Conservation (phyloP, 2,888 invertebrate genomes). For the Leptopilina myrica region DNA sequence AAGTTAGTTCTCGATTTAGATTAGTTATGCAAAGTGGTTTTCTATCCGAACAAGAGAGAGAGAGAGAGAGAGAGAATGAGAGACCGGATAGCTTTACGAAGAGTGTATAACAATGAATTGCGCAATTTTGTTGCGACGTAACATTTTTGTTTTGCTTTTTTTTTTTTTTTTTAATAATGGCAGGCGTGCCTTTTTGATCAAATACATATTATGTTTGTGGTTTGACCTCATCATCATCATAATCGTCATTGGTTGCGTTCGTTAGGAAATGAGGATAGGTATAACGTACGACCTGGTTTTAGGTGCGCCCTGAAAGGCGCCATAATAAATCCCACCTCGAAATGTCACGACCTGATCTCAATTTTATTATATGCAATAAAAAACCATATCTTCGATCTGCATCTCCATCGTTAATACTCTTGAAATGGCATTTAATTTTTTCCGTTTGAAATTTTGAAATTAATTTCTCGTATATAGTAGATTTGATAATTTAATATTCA, state of each 20-base stretch:
- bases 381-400: background rate
- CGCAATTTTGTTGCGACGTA: constrained; percentile 12
- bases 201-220: constrained; percentile 9
- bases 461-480: no score
- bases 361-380: constrained; percentile 6
- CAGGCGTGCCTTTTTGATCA: constrained; percentile 9
- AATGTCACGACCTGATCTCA: constrained; percentile 21
- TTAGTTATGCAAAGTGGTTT: constrained; percentile 8
- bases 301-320: constrained; percentile 34
- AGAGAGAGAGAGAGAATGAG: no score
- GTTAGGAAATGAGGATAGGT: constrained; percentile 30
- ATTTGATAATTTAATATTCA: no score
- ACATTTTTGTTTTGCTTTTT: constrained; percentile 28
- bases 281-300: constrained; percentile 18
- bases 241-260: constrained; percentile 3
- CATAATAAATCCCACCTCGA: constrained; percentile 17
- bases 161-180: background rate
- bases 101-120: constrained; percentile 27
- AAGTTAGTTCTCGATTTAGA: background rate
- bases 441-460: no score
- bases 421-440: background rate
- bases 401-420: background rate
- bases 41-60: background rate
- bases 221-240: background rate
- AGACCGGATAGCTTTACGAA: constrained; percentile 14